Evolutionary conservation across 2,797 vertebrate genomes (phyloP), one percentile per base, ranked within the genome.

Genomic region (Macropodus opercularis): DNA sequence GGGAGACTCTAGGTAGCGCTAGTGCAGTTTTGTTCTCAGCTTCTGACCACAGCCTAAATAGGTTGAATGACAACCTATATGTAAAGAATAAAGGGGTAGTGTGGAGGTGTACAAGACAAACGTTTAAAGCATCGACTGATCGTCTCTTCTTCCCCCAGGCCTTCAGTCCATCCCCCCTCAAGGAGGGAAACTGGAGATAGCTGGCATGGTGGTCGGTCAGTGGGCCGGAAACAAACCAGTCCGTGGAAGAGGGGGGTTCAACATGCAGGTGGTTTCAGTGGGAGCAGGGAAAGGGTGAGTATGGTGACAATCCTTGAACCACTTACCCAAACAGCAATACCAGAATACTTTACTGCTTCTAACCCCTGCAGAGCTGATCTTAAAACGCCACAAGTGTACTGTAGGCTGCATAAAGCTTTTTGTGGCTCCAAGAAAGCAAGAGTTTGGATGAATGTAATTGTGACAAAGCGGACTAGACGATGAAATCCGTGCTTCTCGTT

Each of bases 121-220:
- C 4, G 0, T 34, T 14, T 34, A 3, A 34, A 34, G 14, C 3
- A 2, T 59, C 5, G 6, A 35, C 7, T 36, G 14, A 35, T 8
- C 15, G 15, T 4, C 15, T 35, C 1, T 8, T 39, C 24, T 62
- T 21, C 36, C 5, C 53, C 29, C 55, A 97, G 95, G 94, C 63
- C 90, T 96, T 69, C 95, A 97, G 91, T 93, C 94, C 66, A 95
- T 97, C 68, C 94, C 95, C 8, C 93, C 95, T 51, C 95, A 97
- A 86, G 95, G 95, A 79, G 95, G 95, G 68, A 96, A 97, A 76
- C 81, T 97, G 87, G 94, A 97, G 85, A 97, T 96, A 22, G 95
- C 95, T 9, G 95, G 95, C 36, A 97, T 96, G 95, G 95, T 96
- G 31, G 95, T 96, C 15, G 95, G 95, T 50, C 95, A 96, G 77